phyloP scores from a whole-genome alignment of 2,113 vertebrate species.

The Centropus bengalensis region DNA sequence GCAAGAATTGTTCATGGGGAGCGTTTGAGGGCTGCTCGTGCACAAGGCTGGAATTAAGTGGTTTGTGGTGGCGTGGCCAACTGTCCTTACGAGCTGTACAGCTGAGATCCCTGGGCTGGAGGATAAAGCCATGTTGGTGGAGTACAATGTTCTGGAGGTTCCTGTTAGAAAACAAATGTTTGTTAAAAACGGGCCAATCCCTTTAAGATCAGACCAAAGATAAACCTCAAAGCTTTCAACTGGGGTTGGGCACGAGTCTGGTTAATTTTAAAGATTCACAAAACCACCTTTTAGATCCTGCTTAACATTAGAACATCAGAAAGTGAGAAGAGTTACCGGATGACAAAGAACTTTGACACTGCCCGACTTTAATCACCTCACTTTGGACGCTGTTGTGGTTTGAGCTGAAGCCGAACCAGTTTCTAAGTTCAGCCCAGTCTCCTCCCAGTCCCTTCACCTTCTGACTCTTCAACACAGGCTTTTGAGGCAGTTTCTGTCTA shows the following conservation, averaged over 20 bases:
- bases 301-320: not conserved
- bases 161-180: constrained; percentile 63
- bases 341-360: not conserved
- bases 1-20: constrained; percentile 88
- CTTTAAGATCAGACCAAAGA: not conserved
- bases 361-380: not conserved
- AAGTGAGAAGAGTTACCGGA: not conserved
- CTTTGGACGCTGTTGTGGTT: not conserved
- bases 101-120: constrained; percentile 85
- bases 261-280: not conserved
- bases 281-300: not conserved
- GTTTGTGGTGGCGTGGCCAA: constrained; percentile 84
- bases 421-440: no score
- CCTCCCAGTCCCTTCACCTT: no score
- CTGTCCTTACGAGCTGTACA: constrained; percentile 85
- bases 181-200: not conserved
- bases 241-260: not conserved
- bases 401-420: no score
- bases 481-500: no score
- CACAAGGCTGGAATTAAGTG: constrained; percentile 86
- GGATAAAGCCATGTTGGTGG: constrained; percentile 85
- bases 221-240: not conserved
- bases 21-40: constrained; percentile 84
- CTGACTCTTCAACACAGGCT: no score
- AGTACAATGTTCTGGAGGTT: constrained; percentile 85